These are phyloP conservation scores for Pelobates cultripes DNA, from an alignment of 2,797 vertebrate genomes.

Conservation along the genomic window DNA sequence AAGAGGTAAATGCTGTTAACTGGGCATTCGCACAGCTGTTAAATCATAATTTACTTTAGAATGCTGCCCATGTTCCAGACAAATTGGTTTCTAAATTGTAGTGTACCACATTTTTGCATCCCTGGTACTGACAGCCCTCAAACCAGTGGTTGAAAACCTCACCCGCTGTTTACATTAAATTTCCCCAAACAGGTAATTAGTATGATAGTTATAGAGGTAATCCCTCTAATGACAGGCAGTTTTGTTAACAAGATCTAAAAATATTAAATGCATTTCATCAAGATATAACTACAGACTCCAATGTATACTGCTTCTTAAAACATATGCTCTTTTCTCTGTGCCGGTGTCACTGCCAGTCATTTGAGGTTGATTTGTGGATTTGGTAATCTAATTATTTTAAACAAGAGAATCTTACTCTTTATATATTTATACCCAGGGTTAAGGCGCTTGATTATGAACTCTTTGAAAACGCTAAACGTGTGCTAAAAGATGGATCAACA, in stretches of 20 bases:
- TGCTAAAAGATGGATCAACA: slow-evolving; percentile 58
- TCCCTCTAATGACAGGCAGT: slow-evolving; percentile 4
- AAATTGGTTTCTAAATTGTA: too few species aligned
- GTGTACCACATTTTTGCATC: too few species aligned
- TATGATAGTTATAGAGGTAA: slow-evolving; percentile 18
- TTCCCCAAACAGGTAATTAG: slow-evolving; percentile 25
- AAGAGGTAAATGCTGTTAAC: too few species aligned
- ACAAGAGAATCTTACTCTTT: slow-evolving; percentile 47
- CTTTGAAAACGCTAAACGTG: slow-evolving; percentile 57
- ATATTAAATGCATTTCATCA: neutral
- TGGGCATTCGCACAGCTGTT: too few species aligned
- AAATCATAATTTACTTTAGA: too few species aligned
- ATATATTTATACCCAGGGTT: slow-evolving; percentile 43
- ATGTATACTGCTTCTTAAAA: slow-evolving; percentile 10
- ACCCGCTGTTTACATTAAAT: slow-evolving; percentile 44
- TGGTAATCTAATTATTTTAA: slow-evolving; percentile 40
- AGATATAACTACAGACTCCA: neutral
- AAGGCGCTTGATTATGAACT: slow-evolving; percentile 52
- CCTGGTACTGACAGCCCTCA: slow-evolving; percentile 50
- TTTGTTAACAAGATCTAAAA: slow-evolving; percentile 9
- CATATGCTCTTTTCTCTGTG: slow-evolving; percentile 7
- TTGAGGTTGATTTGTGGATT: slow-evolving; percentile 39
- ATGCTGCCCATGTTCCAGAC: too few species aligned
- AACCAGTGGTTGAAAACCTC: slow-evolving; percentile 49
- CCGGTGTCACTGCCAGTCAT: neutral